Evolutionary conservation across 2,888 invertebrate species (phyloP).

Genomic region (Drosophila pullipes): DNA sequence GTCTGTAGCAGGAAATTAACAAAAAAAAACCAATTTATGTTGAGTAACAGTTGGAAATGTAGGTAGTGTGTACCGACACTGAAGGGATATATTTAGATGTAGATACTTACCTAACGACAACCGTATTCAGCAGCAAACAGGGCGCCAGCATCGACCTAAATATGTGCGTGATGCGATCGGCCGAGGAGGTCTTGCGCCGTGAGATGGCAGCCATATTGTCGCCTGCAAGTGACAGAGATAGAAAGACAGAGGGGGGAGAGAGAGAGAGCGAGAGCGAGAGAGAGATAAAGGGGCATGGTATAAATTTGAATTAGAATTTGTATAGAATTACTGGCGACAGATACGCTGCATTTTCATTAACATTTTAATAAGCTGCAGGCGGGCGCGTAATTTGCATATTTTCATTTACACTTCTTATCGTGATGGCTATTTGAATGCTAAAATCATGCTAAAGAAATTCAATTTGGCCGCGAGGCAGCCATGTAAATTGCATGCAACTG

Average conservation of each 20-base stretch:
- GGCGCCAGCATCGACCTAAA: slow-evolving; percentile 85
- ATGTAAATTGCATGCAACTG: slow-evolving; percentile 61
- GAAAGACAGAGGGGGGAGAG: slow-evolving; percentile 13
- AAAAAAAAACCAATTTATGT: slow-evolving; percentile 23
- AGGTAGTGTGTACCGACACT: not conserved
- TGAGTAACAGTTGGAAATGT: not conserved
- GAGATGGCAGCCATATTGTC: slow-evolving; percentile 96
- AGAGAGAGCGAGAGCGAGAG: not conserved
- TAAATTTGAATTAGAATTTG: slow-evolving; percentile 62
- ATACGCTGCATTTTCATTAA: slow-evolving; percentile 56
- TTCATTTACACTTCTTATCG: slow-evolving; percentile 77
- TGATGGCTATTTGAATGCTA: slow-evolving; percentile 72
- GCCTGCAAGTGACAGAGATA: slow-evolving; percentile 86
- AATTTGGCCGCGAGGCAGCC: slow-evolving; percentile 57
- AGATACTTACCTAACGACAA: slow-evolving; percentile 83
- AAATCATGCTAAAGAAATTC: slow-evolving; percentile 63
- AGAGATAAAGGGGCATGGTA: slow-evolving; percentile 31
- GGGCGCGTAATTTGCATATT: slow-evolving; percentile 69
- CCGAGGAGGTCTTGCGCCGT: slow-evolving; percentile 89
- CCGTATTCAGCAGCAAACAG: slow-evolving; percentile 84
- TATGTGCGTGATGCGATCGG: slow-evolving; percentile 85
- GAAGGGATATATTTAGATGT: not conserved
- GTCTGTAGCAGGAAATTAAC: slow-evolving; percentile 62
- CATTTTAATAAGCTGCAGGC: slow-evolving; percentile 74
- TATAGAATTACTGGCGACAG: slow-evolving; percentile 35